Conservation (phyloP, 2,113 vertebrate species). For the Lonchura striata region DNA sequence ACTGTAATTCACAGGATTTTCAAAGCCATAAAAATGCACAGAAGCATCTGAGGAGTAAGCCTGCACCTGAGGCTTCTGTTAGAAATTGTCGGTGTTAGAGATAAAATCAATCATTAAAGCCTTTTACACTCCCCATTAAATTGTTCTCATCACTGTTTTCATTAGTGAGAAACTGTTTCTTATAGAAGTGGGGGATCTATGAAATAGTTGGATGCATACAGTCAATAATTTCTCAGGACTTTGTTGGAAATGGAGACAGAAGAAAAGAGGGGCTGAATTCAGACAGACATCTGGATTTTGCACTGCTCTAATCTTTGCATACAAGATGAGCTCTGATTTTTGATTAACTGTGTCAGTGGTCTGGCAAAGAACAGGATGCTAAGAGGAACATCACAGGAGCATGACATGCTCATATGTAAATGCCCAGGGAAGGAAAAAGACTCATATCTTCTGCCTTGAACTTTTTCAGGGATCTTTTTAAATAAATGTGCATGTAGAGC, state of each 20-base stretch:
- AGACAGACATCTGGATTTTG: not conserved
- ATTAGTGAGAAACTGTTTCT: not conserved
- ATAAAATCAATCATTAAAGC: not conserved
- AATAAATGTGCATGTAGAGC: not conserved
- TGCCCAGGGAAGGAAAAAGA: not conserved
- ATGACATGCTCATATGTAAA: not conserved
- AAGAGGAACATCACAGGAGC: not conserved
- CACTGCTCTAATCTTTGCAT: not conserved
- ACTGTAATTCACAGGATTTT: not conserved
- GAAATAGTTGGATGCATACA: not conserved
- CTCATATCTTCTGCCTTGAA: not conserved
- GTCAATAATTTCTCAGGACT: not conserved
- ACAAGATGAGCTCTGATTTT: not conserved
- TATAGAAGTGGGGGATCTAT: not conserved
- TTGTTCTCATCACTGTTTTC: not conserved
- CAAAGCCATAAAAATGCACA: not conserved
- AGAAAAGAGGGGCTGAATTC: not conserved
- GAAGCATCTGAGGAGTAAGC: not conserved
- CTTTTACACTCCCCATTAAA: not conserved
- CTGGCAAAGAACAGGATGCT: not conserved
- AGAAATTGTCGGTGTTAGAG: not conserved
- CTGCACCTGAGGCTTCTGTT: not conserved
- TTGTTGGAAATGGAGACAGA: not conserved
- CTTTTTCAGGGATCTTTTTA: not conserved
- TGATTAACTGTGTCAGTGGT: not conserved